Evolutionary conservation across 2,113 vertebrate species (phyloP).

Genomic region (Proteles cristata): DNA sequence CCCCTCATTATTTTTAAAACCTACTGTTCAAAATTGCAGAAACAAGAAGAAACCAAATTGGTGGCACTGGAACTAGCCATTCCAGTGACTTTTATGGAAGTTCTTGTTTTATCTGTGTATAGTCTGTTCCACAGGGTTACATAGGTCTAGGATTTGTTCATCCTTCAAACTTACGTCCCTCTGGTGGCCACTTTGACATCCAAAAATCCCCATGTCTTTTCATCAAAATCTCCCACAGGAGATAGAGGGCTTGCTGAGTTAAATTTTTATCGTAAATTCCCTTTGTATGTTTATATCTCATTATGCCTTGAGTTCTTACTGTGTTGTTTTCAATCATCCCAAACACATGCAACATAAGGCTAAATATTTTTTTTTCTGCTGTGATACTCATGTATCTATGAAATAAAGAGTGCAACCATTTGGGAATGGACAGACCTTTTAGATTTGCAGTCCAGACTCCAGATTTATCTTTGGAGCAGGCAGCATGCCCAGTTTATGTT

Average conservation of each 20-base stretch:
- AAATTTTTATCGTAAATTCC: slow-evolving; percentile 66
- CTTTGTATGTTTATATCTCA: slow-evolving; percentile 42
- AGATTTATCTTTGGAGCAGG: not conserved
- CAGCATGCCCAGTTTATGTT: not conserved
- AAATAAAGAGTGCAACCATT: not conserved
- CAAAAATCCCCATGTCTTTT: slow-evolving; percentile 10
- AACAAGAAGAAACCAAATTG: not conserved
- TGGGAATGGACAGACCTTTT: not conserved
- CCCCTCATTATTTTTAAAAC: not conserved
- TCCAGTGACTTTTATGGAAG: not conserved
- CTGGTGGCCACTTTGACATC: slow-evolving; percentile 39
- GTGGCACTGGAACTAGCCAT: not conserved
- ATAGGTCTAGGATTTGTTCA: not conserved
- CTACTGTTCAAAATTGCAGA: slow-evolving; percentile 15
- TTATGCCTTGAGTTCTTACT: slow-evolving; percentile 49
- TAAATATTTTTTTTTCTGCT: not conserved
- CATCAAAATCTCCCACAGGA: not conserved
- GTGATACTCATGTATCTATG: not conserved
- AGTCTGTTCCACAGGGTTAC: not conserved
- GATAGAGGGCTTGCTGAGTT: slow-evolving; percentile 21
- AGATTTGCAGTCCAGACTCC: not conserved
- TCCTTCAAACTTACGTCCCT: slow-evolving; percentile 57
- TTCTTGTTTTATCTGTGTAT: not conserved
- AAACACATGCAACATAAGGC: not conserved
- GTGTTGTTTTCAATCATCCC: not conserved